Evolutionary conservation across 1,140 invertebrate genomes (phyloP), one percentile per base, ranked within the genome.

Genomic region (Neodiprion pinetum): DNA sequence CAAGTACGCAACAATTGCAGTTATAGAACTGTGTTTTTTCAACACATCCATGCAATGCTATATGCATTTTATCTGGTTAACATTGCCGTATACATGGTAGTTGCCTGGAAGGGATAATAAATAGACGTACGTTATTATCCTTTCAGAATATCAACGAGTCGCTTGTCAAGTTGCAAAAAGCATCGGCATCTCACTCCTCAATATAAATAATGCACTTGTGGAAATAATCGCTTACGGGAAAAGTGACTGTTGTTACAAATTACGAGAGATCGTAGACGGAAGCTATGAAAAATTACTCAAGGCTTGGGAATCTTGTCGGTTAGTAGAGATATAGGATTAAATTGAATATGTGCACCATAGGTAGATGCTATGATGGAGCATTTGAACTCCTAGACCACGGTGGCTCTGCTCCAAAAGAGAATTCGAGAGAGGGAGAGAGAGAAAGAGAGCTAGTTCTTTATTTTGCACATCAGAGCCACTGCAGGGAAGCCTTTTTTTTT

Each of bases 121-220:
- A 40, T 40, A 40, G 1, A 40, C 2, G 28, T 3, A 40, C 28
- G 28, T 40, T 40, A 40, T 40, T 40, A 5, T 40, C 28, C 4
- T 61, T 61, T 72, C 70, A 86, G 83, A 83, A 50, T 85, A 83
- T 69, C 80, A 85, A 74, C 79, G 83, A 73, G 68, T 78, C 9
- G 85, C 85, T 1, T 84, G 82, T 67, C 77, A 74, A 70, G 76
- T 70, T 23, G 81, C 80, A 8, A 82, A 65, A 71, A 17, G 47
- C 1, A 72, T 86, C 12, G 72, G 70, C 3, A 14, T 85, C 4
- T 80, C 84, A 3, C 28, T 83, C 7, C 48, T 86, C 5, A 78
- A 75, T 17, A 67, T 86, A 23, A 79, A 86, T 49, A 76, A 79
- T 65, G 76, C 72, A 9, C 78, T 86, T 9, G 74, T 77, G 1